Conservation (phyloP, 2,113 vertebrate species). For the Nothobranchius furzeri region DNA sequence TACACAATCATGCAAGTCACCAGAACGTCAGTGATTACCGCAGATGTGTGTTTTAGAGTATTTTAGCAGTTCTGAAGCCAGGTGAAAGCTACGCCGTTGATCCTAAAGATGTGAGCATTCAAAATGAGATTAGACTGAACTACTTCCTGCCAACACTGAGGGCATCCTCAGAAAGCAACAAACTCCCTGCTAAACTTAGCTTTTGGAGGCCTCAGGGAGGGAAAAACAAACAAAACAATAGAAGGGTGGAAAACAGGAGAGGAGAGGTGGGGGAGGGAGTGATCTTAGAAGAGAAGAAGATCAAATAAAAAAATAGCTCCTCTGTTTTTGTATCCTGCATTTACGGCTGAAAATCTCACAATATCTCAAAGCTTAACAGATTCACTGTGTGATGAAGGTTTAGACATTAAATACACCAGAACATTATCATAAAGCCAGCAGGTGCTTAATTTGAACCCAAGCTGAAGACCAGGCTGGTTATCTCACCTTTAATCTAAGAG, state of each 20-base stretch:
- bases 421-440: neutral
- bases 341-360: too few relatives aligned
- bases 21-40: too few relatives aligned
- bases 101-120: neutral
- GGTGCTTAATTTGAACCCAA: constrained; percentile 4
- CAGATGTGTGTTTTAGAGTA: too few relatives aligned
- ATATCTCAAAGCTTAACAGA: too few relatives aligned
- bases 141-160: constrained; percentile 55
- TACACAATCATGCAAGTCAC: too few relatives aligned
- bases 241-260: constrained; percentile 13
- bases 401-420: neutral
- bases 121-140: constrained; percentile 49
- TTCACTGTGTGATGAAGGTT: too few relatives aligned
- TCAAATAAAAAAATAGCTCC: neutral
- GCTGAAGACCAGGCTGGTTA: constrained; percentile 12
- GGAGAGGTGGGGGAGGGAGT: constrained; percentile 24
- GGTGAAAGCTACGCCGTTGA: too few relatives aligned
- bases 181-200: constrained; percentile 63
- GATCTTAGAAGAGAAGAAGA: constrained; percentile 19
- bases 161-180: constrained; percentile 47
- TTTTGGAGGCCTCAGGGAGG: constrained; percentile 50
- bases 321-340: too few relatives aligned
- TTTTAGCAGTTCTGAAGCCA: too few relatives aligned
- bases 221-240: constrained; percentile 56
- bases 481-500: constrained; percentile 9